Conservation (phyloP, 2,797 vertebrate genomes). For the Nyctalus aviator region DNA sequence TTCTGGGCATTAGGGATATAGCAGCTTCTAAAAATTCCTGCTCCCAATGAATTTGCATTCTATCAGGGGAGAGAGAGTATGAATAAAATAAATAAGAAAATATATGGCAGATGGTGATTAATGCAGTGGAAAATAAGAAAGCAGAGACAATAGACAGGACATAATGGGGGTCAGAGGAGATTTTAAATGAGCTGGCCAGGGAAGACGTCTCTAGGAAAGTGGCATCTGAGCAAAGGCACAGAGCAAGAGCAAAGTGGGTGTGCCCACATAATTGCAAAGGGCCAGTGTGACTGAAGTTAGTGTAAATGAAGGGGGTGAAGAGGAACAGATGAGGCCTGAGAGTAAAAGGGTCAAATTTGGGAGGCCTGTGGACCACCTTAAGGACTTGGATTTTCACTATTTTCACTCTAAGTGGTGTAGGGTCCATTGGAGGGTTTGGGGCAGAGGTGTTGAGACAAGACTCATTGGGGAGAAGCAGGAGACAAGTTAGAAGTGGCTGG, state of each 20-base stretch:
- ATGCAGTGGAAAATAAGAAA: neutral
- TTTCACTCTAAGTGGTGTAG: neutral
- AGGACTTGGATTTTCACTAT: neutral
- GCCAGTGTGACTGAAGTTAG: neutral
- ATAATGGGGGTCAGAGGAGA: neutral
- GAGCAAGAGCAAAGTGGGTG: neutral
- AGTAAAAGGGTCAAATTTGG: neutral
- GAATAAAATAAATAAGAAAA: neutral
- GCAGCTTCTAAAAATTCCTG: neutral
- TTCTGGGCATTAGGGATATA: neutral
- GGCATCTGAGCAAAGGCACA: neutral
- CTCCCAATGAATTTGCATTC: neutral
- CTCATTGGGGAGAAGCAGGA: neutral
- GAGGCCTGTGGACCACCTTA: neutral
- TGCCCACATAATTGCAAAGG: neutral
- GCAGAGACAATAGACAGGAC: neutral
- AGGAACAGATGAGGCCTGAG: neutral
- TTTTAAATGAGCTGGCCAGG: neutral
- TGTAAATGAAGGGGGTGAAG: neutral
- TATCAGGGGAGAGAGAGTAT: neutral
- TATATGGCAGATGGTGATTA: neutral
- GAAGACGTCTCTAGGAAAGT: neutral
- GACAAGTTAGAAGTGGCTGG: neutral
- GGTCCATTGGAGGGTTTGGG: rapidly evolving
- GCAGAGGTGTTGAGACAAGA: neutral